Base-by-base conservation (phyloP, 2,888 invertebrate genomes). In the Temnothorax unifasciatus region DNA sequence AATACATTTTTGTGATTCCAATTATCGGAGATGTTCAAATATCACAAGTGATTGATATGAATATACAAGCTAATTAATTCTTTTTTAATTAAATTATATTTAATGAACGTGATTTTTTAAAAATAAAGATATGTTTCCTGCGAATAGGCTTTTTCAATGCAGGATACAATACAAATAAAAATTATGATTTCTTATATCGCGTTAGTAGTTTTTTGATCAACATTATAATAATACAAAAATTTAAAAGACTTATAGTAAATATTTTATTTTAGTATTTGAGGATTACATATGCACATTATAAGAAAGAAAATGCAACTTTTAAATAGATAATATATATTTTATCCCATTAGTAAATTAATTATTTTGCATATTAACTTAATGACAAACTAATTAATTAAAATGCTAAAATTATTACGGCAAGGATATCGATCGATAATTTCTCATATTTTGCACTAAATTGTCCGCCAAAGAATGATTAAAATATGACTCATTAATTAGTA, bases 1-100 rank as follows among this genome's bases (percentile, higher is more conserved):
- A 25, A 15, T n/a, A 69, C 47, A 69, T 69, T 68, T 79, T 69
- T 34, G 21, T 15, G 8, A 64, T 38, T 38, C 18, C 77, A 77
- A 66, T 76, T 66, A 64, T 15, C 68, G 15, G 11, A 34, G 8
- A 57, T 57, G 13, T n/a, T 66, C 29, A 54, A 77, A 66, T 44
- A 38, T 66, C 3, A 54, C 13, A n/a, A 66, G n/a, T 25, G 21
- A 54, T 66, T 66, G 25, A 66, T 18, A 75, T 25, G 29, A 41
- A 41, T 41, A 11, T 50, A 76, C 2, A 52, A n/a, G 13, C 63
- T 50, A 75, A 34, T 75, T 59, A 74, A 59, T 61, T 13, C 18
- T 41, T 47, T 75, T 50, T 34, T 1, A 8, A 13, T 9, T 66
- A 41, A 66, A 76, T 76, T 64, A 54, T 54, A 77, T 54, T 8